These are phyloP conservation scores for Philopedon plagiatum DNA, from an alignment of 2,888 invertebrate genomes.

Conservation along the genomic window DNA sequence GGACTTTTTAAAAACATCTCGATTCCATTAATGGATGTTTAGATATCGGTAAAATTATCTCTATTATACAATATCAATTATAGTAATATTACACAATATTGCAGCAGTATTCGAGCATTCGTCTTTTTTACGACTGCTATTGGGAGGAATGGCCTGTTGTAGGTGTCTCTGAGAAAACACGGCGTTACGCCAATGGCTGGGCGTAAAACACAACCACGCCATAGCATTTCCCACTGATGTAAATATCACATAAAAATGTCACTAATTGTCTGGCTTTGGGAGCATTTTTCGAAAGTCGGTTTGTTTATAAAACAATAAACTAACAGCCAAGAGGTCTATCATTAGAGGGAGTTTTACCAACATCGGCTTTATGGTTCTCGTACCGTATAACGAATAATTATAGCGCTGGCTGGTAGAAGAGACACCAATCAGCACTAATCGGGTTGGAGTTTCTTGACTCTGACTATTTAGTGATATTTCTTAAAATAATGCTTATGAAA, in stretches of 20 bases:
- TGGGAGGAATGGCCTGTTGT: background rate
- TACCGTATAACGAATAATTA: background rate
- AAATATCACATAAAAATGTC: constrained; percentile 50
- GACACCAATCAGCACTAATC: too few species aligned
- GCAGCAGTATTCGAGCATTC: too few species aligned
- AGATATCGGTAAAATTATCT: too few species aligned
- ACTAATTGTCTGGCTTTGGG: constrained; percentile 49
- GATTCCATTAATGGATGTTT: too few species aligned
- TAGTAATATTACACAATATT: too few species aligned
- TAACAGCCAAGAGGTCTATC: constrained; percentile 42
- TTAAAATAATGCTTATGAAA: too few species aligned
- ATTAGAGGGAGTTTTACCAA: constrained; percentile 42
- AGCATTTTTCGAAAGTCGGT: constrained; percentile 48
- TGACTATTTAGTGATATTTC: too few species aligned
- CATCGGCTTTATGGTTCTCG: background rate
- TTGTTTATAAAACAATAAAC: constrained; percentile 49
- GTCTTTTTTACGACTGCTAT: too few species aligned
- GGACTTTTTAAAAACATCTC: too few species aligned
- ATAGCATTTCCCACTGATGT: constrained; percentile 47
- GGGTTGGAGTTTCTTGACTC: too few species aligned
- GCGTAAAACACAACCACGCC: constrained; percentile 34
- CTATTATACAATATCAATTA: too few species aligned
- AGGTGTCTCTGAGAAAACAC: background rate
- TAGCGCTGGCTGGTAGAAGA: too few species aligned
- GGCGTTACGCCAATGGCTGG: constrained; percentile 32